These are phyloP conservation scores for Disparrhopalites patrizii DNA, from an alignment of 2,888 invertebrate genomes.

Conservation along the genomic window DNA sequence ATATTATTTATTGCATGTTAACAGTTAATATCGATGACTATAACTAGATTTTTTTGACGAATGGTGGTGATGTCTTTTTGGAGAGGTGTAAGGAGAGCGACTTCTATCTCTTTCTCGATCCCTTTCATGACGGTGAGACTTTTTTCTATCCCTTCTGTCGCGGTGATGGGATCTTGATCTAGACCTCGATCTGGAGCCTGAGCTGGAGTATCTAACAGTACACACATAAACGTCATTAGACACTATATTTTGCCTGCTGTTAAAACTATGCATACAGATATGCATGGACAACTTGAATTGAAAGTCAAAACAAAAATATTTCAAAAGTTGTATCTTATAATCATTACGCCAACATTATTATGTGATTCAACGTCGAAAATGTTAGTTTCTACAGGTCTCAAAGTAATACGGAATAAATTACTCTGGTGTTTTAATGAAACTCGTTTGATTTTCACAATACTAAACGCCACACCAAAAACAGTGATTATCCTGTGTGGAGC, in stretches of 20 bases:
- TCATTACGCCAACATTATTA: too few species aligned
- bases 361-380: too few species aligned
- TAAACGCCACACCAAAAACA: neutral
- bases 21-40: slow-evolving; percentile 20
- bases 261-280: neutral
- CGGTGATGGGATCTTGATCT: slow-evolving; percentile 48
- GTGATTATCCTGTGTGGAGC: too few species aligned
- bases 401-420: too few species aligned
- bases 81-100: slow-evolving; percentile 33
- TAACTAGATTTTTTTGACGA: slow-evolving; percentile 23
- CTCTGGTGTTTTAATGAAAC: too few species aligned
- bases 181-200: slow-evolving; percentile 49
- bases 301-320: neutral
- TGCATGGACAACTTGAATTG: neutral
- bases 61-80: slow-evolving; percentile 35
- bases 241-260: neutral
- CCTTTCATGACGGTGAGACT: slow-evolving; percentile 14
- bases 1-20: too few species aligned
- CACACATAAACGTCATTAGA: neutral
- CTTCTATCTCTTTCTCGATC: slow-evolving; percentile 18
- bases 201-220: slow-evolving; percentile 41
- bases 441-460: neutral
- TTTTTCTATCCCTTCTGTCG: slow-evolving; percentile 24
- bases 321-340: neutral
- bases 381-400: too few species aligned